Conservation (phyloP, 1,140 invertebrate species). For the Heterodera carotae region DNA sequence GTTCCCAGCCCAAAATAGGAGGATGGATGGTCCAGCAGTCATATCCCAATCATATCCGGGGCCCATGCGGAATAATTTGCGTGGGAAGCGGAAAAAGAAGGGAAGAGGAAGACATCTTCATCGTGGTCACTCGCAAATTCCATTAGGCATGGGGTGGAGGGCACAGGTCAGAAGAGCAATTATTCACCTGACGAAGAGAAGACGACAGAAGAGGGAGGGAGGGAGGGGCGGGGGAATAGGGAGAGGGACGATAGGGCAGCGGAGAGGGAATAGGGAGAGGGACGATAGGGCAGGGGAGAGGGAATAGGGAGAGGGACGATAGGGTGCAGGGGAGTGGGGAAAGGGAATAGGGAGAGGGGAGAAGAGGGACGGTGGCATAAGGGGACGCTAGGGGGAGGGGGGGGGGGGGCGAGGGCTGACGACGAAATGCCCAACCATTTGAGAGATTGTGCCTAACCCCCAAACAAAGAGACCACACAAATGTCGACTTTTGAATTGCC, state of each 20-base stretch:
- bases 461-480: neutral
- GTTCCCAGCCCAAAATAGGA: neutral
- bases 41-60: slow-evolving; percentile 3
- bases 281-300: too few species aligned
- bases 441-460: neutral
- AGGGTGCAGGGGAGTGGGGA: too few species aligned
- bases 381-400: too few species aligned
- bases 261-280: too few species aligned
- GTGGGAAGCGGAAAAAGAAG: neutral
- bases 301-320: too few species aligned
- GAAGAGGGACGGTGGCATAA: too few species aligned
- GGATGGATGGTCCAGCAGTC: neutral
- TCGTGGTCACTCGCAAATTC: slow-evolving; percentile 7
- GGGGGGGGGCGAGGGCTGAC: too few species aligned
- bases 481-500: neutral
- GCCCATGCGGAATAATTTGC: slow-evolving; percentile 20
- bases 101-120: neutral
- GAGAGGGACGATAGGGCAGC: too few species aligned
- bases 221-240: neutral
- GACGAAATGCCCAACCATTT: neutral
- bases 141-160: neutral
- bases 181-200: slow-evolving; percentile 6
- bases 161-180: slow-evolving; percentile 4
- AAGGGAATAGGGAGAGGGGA: too few species aligned
- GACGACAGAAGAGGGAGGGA: neutral